These are phyloP conservation scores for Ariopsis seemanni DNA, from an alignment of 2,113 vertebrate genomes.

Conservation along the genomic window DNA sequence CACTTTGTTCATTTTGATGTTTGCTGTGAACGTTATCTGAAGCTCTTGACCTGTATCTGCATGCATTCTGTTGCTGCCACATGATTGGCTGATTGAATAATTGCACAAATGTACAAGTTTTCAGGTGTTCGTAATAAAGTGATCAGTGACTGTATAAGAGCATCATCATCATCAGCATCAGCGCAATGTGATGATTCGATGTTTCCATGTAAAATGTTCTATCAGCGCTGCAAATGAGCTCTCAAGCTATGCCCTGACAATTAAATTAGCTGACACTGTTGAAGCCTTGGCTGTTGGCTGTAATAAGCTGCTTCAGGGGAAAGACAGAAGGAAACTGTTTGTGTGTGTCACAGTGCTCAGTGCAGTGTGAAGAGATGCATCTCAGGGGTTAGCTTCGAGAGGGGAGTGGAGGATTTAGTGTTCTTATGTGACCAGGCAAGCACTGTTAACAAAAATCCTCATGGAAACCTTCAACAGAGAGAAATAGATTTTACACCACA, in stretches of 20 bases:
- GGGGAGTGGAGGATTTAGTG: conserved; percentile 21
- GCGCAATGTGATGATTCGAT: conserved; percentile 16
- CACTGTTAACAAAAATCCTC: background rate
- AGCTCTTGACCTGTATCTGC: background rate
- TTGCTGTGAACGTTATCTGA: background rate
- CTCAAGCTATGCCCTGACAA: conserved; percentile 52
- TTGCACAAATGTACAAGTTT: background rate
- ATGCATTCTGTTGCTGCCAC: no score
- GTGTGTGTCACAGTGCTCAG: conserved; percentile 11
- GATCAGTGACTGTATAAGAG: background rate
- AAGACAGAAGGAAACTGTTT: conserved; percentile 36
- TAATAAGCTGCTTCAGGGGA: conserved; percentile 58
- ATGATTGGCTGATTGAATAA: background rate
- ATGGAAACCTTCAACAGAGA: conserved; percentile 15
- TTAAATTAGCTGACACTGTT: conserved; percentile 57
- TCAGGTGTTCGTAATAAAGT: background rate
- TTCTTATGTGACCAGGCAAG: conserved; percentile 29
- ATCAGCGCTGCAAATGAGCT: conserved; percentile 44
- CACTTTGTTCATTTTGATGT: no score
- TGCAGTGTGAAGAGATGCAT: conserved; percentile 40
- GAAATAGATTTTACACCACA: background rate
- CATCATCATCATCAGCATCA: background rate
- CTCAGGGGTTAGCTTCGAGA: conserved; percentile 24
- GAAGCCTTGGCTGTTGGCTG: conserved; percentile 48
- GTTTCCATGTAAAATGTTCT: conserved; percentile 29